A percentile compares a stretch with the other conserved stretches of the same genome.
These are phyloP conservation scores for Cheilosia urbana DNA, from an alignment of 2,888 invertebrate species.

Conservation along the genomic window DNA sequence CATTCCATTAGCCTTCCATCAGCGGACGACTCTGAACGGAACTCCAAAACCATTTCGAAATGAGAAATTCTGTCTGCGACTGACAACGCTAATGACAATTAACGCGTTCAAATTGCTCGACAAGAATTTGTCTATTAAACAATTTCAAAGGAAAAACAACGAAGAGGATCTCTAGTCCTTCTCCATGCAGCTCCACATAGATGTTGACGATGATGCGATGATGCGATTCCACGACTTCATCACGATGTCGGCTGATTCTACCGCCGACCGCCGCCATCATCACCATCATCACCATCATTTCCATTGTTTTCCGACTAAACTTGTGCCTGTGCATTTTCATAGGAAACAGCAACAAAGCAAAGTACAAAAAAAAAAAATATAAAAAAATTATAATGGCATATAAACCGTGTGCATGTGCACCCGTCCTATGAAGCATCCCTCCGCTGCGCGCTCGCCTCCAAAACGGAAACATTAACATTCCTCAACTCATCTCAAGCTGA, in stretches of 20 bases:
- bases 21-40: neutral
- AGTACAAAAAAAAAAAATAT: slow-evolving; percentile 25
- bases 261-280: slow-evolving; percentile 21
- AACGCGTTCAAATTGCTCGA: slow-evolving; percentile 72
- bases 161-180: slow-evolving; percentile 54
- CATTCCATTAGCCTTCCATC: slow-evolving; percentile 18
- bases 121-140: slow-evolving; percentile 73
- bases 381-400: slow-evolving; percentile 11
- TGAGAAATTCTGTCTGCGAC: slow-evolving; percentile 59
- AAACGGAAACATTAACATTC: slow-evolving; percentile 74
- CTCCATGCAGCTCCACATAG: slow-evolving; percentile 20
- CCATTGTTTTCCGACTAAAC: slow-evolving; percentile 63
- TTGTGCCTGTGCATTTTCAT: slow-evolving; percentile 51
- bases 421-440: slow-evolving; percentile 41
- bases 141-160: slow-evolving; percentile 68
- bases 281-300: slow-evolving; percentile 51
- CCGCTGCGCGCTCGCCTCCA: slow-evolving; percentile 12
- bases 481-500: slow-evolving; percentile 68
- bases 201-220: slow-evolving; percentile 26
- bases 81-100: slow-evolving; percentile 70
- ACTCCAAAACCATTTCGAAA: slow-evolving; percentile 11
- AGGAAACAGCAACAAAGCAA: slow-evolving; percentile 44
- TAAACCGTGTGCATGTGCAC: slow-evolving; percentile 44
- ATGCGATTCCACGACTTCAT: slow-evolving; percentile 40
- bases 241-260: slow-evolving; percentile 19